Base-by-base conservation (phyloP, 2,888 invertebrate genomes). In the Entomobrya multifasciata region DNA sequence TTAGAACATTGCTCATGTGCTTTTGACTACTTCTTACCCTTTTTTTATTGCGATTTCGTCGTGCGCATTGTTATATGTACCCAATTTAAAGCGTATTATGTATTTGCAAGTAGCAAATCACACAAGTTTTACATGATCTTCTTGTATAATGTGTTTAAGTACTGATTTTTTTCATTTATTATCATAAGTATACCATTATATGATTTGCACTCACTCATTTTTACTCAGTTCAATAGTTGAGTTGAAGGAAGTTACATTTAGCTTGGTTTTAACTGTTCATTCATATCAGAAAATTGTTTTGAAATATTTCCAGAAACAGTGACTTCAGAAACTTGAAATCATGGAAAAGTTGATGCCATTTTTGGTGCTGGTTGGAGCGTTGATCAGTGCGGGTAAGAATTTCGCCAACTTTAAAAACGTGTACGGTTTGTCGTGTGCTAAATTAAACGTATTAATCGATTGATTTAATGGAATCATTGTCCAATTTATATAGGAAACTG, bases 401-500 rank as follows among this genome's bases (percentile, higher is more conserved):
- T 49, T 49, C 5, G 13, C 13, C 2, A 49, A 15, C 6, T n/a
- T n/a, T n/a, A n/a, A n/a, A n/a, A n/a, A n/a, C n/a, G n/a, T n/a
- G n/a, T n/a, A n/a, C n/a, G n/a, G n/a, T n/a, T n/a, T n/a, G n/a
- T n/a, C n/a, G n/a, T n/a, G n/a, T n/a, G n/a, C n/a, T n/a, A n/a
- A n/a, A n/a, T n/a, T n/a, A n/a, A n/a, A n/a, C n/a, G n/a, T n/a
- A n/a, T n/a, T n/a, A n/a, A n/a, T n/a, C n/a, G n/a, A n/a, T n/a
- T n/a, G n/a, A n/a, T n/a, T n/a, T n/a, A n/a, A n/a, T n/a, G n/a
- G n/a, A n/a, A n/a, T n/a, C n/a, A n/a, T n/a, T n/a, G n/a, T n/a
- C n/a, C n/a, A n/a, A 1, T 11, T 15, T 15, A 8, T n/a, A 72
- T 57, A 85, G 78, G 78, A n/a, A 25, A 44, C 15, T 79, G 78